Evolutionary conservation across 1,140 invertebrate species (phyloP).

Genomic region (Cherax quadricarinatus): DNA sequence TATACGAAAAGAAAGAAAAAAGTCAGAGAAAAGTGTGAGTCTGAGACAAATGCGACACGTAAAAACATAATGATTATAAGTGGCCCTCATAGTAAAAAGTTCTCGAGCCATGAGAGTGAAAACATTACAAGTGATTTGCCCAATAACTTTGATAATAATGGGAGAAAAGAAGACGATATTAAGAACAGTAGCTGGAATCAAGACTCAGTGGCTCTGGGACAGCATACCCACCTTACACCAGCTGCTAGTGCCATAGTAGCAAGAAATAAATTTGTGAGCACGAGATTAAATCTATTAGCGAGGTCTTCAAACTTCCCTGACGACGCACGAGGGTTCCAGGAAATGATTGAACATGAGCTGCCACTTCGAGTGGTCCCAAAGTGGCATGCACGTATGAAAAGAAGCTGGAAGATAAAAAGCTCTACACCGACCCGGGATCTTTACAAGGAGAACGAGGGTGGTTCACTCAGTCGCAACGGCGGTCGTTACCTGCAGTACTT

Average conservation of each 20-base stretch:
- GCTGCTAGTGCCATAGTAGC: neutral
- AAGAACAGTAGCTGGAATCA: neutral
- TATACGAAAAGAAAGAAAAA: neutral
- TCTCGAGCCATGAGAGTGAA: neutral
- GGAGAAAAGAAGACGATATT: neutral
- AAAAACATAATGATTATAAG: no score
- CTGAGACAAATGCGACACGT: neutral
- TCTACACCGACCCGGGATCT: neutral
- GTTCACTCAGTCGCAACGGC: neutral
- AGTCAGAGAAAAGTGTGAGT: neutral
- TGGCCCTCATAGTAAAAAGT: no score
- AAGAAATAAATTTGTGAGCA: neutral
- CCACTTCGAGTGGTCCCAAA: neutral
- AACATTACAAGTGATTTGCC: neutral
- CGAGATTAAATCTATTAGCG: neutral
- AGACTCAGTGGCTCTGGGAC: neutral
- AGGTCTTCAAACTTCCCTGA: neutral
- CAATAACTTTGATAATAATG: neutral
- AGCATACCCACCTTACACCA: neutral
- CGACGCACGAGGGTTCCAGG: neutral
- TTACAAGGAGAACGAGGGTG: neutral
- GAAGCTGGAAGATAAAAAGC: neutral
- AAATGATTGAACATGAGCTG: neutral
- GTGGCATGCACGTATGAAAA: neutral
- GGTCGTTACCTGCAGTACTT: neutral